Evolutionary conservation across 1,140 invertebrate genomes (phyloP).

Genomic region (Solenopsis fugax): DNA sequence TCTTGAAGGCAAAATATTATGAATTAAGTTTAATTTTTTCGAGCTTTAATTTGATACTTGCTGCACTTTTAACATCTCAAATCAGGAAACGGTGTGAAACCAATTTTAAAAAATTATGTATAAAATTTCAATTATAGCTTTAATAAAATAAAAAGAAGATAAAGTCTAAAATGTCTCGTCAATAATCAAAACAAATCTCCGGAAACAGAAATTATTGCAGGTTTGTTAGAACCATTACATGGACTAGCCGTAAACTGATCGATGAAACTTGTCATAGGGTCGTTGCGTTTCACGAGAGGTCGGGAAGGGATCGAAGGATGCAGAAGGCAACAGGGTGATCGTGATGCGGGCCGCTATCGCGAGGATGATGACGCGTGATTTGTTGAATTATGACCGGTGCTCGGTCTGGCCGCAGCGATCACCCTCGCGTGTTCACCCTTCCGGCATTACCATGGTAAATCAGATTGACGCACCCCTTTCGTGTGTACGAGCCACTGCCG

Average conservation of each 20-base stretch:
- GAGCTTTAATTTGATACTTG: background rate
- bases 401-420: slow-evolving; percentile 62
- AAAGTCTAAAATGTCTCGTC: background rate
- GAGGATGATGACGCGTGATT: slow-evolving; percentile 69
- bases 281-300: background rate
- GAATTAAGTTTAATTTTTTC: background rate
- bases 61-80: background rate
- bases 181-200: background rate
- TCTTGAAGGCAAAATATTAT: background rate
- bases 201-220: background rate
- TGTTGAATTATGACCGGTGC: slow-evolving; percentile 73
- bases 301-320: slow-evolving; percentile 9
- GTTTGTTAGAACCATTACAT: background rate
- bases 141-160: background rate
- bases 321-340: slow-evolving; percentile 37
- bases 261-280: background rate
- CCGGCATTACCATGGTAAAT: slow-evolving; percentile 72
- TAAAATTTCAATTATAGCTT: background rate
- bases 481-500: slow-evolving; percentile 37
- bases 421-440: slow-evolving; percentile 64
- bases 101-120: background rate
- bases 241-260: background rate
- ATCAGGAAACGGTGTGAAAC: background rate
- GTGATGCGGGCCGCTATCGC: slow-evolving; percentile 54
- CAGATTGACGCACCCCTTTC: slow-evolving; percentile 72